Evolutionary conservation across 2,888 invertebrate genomes (phyloP).

Genomic region (Sussaba pulchella): DNA sequence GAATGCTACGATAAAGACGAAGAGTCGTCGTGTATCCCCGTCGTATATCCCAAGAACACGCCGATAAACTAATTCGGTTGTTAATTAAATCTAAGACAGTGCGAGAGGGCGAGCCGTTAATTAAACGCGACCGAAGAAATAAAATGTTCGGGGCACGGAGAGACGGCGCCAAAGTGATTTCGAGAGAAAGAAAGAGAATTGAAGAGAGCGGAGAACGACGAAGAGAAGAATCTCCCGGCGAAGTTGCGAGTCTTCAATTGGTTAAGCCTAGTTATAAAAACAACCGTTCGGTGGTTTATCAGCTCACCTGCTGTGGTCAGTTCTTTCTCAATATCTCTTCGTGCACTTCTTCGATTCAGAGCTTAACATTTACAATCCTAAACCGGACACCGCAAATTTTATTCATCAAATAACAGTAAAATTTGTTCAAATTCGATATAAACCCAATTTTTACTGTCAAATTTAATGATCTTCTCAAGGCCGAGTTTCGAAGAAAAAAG

Average conservation of each 20-base stretch:
- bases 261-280: slow-evolving; percentile 31
- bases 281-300: slow-evolving; percentile 37
- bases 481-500: too few relatives aligned
- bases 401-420: not conserved
- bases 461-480: too few relatives aligned
- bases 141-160: slow-evolving; percentile 39
- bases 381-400: too few relatives aligned
- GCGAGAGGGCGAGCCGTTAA: slow-evolving; percentile 67
- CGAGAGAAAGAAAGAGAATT: slow-evolving; percentile 19
- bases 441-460: too few relatives aligned
- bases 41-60: slow-evolving; percentile 51
- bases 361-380: too few relatives aligned
- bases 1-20: slow-evolving; percentile 72
- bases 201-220: too few relatives aligned
- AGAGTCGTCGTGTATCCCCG: slow-evolving; percentile 3
- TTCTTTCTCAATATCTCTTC: slow-evolving; percentile 59
- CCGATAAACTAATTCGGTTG: slow-evolving; percentile 81
- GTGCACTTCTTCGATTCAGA: too few relatives aligned
- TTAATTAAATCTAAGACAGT: slow-evolving; percentile 83
- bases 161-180: slow-evolving; percentile 27
- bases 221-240: too few relatives aligned
- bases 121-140: slow-evolving; percentile 57
- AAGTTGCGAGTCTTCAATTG: slow-evolving; percentile 5
- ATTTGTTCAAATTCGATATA: too few relatives aligned
- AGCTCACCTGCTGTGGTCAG: slow-evolving; percentile 42